Evolutionary conservation across 2,888 invertebrate genomes (phyloP).

Genomic region (Lysandra bellargus): DNA sequence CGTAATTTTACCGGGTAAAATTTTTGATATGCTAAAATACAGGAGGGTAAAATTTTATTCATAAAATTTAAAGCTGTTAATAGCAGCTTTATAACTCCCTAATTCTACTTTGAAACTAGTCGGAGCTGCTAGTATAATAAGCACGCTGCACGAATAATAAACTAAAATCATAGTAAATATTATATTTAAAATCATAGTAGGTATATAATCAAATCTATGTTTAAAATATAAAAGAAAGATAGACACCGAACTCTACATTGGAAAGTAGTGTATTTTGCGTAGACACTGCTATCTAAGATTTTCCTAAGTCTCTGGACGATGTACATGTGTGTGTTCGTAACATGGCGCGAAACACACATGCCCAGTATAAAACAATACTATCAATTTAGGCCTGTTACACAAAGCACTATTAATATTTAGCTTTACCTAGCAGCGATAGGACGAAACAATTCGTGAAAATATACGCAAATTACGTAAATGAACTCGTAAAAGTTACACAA

Average conservation of each 20-base stretch:
- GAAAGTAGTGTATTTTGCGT: not conserved
- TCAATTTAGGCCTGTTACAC: slow-evolving; percentile 45
- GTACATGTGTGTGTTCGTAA: slow-evolving; percentile 58
- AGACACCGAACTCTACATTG: not conserved
- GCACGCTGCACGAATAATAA: not conserved
- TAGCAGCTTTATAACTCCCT: not conserved
- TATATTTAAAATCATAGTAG: not conserved
- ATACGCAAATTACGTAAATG: not conserved
- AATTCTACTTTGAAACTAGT: not conserved
- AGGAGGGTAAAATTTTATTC: not conserved
- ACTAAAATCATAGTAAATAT: too few species aligned
- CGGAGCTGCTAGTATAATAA: not conserved
- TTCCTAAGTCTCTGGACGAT: slow-evolving; percentile 37
- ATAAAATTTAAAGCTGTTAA: not conserved
- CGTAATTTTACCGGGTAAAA: slow-evolving; percentile 2
- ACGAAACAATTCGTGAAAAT: not conserved
- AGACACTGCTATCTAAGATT: not conserved
- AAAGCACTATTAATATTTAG: slow-evolving; percentile 38
- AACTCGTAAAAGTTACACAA: not conserved
- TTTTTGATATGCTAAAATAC: slow-evolving; percentile 2
- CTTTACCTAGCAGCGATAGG: slow-evolving; percentile 21
- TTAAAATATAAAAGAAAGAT: not conserved
- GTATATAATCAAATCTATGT: not conserved
- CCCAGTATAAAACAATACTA: slow-evolving; percentile 71
- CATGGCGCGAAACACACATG: slow-evolving; percentile 63